Conservation (phyloP, 2,797 vertebrate species). For the Acrossocheilus fasciatus region DNA sequence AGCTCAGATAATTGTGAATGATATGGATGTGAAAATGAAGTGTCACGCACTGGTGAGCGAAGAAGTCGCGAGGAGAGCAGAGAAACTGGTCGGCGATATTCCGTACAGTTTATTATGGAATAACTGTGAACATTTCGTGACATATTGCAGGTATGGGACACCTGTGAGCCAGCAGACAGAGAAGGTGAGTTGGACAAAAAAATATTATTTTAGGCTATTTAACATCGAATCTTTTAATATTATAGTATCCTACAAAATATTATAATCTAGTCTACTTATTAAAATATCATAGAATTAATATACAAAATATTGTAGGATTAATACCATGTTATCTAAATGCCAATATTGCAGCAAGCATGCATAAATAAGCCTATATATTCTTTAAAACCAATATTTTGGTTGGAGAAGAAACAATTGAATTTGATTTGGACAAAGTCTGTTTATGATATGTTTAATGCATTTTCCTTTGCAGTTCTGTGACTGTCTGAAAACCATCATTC, state of each 20-base stretch:
- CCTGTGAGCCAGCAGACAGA: constrained; percentile 87
- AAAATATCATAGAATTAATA: neutral
- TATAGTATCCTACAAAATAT: neutral
- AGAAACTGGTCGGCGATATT: constrained; percentile 82
- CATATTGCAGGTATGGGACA: constrained; percentile 88
- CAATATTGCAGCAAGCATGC: neutral
- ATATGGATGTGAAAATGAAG: constrained; percentile 76
- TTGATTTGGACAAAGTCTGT: neutral
- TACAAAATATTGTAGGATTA: neutral
- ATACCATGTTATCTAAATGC: neutral
- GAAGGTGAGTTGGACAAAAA: constrained; percentile 74
- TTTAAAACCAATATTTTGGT: too few species aligned
- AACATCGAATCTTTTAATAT: neutral
- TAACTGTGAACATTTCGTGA: constrained; percentile 97
- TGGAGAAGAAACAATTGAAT: neutral
- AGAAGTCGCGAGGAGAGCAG: constrained; percentile 85
- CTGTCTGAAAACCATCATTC: constrained; percentile 87
- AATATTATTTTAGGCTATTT: neutral
- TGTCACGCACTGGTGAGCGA: constrained; percentile 77
- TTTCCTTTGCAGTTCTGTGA: constrained; percentile 85
- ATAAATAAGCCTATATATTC: neutral
- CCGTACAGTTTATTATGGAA: constrained; percentile 94
- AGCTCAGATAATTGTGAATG: constrained; percentile 84
- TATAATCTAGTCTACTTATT: neutral
- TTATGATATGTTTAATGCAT: neutral